Conservation (phyloP, 2,113 vertebrate species). For the Clarias magur region DNA sequence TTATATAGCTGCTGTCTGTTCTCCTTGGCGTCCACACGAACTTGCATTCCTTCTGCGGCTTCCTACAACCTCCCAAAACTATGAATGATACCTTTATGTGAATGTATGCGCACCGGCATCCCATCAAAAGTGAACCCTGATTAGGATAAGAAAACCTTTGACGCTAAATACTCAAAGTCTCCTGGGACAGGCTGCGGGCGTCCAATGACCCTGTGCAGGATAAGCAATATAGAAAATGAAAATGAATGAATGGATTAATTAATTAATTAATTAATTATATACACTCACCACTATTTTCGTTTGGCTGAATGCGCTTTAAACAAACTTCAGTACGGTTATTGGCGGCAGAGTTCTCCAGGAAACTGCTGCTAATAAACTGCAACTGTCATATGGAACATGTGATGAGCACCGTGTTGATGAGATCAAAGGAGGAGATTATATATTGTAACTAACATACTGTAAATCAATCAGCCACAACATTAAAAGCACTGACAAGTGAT, state of each 20-base stretch:
- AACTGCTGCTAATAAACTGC: not conserved
- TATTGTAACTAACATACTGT: not conserved
- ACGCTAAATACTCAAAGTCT: too few species aligned
- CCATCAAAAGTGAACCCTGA: not conserved
- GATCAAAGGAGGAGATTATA: not conserved
- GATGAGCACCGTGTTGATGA: not conserved
- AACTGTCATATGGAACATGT: not conserved
- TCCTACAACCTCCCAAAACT: not conserved
- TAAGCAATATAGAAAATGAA: too few species aligned
- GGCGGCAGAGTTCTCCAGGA: not conserved
- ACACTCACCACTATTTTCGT: not conserved
- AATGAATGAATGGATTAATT: too few species aligned
- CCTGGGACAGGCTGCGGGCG: too few species aligned
- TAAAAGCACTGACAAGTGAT: too few species aligned
- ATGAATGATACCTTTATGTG: not conserved
- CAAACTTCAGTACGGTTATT: not conserved
- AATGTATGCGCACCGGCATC: not conserved
- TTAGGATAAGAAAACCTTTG: not conserved
- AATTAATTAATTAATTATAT: not conserved
- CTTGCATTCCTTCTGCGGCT: not conserved
- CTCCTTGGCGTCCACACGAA: not conserved
- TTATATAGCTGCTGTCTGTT: not conserved
- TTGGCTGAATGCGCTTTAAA: not conserved
- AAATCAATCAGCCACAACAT: too few species aligned
- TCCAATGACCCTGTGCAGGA: too few species aligned